Percentiles rank a stretch among this genome's conserved stretches.
Evolutionary conservation across 1,140 invertebrate species (phyloP).

Genomic region (Cyphomyrmex costatus): DNA sequence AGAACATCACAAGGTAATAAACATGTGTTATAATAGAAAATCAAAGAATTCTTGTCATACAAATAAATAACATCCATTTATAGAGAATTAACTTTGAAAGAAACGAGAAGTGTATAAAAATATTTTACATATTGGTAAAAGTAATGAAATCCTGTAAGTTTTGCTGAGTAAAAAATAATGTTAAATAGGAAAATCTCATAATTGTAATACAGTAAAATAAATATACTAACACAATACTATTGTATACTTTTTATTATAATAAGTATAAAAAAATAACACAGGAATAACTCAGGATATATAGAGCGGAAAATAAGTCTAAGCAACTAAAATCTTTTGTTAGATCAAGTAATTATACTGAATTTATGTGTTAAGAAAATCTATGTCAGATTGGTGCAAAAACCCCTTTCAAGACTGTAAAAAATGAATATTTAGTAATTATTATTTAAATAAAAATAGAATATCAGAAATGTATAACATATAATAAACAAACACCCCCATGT

Average conservation of each 20-base stretch:
- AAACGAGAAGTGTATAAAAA: not conserved
- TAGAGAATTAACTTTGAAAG: not conserved
- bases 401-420: too few relatives aligned
- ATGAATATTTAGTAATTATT: not conserved
- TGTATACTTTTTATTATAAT: not conserved
- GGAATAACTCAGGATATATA: too few relatives aligned
- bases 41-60: not conserved
- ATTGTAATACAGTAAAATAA: too few relatives aligned
- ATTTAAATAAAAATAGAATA: slow-evolving; percentile 4
- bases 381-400: too few relatives aligned
- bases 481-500: not conserved
- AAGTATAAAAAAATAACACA: too few relatives aligned
- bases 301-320: too few relatives aligned
- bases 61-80: not conserved
- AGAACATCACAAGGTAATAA: slow-evolving; percentile 37
- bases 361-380: too few relatives aligned
- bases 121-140: not conserved
- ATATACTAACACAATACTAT: not conserved
- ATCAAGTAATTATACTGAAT: too few relatives aligned
- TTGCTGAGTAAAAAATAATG: not conserved
- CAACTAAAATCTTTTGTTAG: too few relatives aligned
- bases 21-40: slow-evolving; percentile 19
- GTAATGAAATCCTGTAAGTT: not conserved
- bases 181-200: not conserved
- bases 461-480: not conserved